Percentiles rank a stretch among this genome's conserved stretches.
Conservation (phyloP, 2,888 invertebrate genomes). For the Chalcosyrphus nemorum region DNA sequence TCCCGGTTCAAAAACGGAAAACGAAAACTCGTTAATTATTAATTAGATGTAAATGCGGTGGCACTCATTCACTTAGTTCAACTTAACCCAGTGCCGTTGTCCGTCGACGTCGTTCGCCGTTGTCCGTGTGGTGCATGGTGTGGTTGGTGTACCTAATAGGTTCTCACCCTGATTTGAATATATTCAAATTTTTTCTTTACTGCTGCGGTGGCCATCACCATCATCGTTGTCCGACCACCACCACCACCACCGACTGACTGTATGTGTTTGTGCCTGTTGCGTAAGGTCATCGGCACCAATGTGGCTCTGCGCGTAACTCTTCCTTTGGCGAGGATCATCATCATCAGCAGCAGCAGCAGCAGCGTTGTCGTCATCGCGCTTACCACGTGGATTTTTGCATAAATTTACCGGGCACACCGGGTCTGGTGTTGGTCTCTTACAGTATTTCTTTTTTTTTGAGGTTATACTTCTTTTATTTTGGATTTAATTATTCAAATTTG, state of each 20-base stretch:
- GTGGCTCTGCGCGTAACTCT: constrained; percentile 35
- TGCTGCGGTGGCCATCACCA: constrained; percentile 55
- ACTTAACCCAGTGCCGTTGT: constrained; percentile 1
- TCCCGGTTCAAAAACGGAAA: constrained; percentile 32
- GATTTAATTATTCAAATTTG: constrained; percentile 73
- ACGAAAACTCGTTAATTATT: constrained; percentile 72
- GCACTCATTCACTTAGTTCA: constrained; percentile 51
- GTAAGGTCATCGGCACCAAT: constrained; percentile 68
- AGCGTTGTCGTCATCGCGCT: constrained; percentile 9
- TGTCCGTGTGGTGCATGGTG: background rate
- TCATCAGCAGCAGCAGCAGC: constrained; percentile 24
- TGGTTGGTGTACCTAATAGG: constrained; percentile 57
- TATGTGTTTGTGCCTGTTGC: constrained; percentile 59
- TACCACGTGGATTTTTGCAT: constrained; percentile 73
- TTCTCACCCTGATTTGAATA: constrained; percentile 73
- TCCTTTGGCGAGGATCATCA: constrained; percentile 68
- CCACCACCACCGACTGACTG: no score
- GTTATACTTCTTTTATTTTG: constrained; percentile 52
- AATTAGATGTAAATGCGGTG: constrained; percentile 71
- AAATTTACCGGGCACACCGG: constrained; percentile 70
- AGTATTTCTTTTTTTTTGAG: no score
- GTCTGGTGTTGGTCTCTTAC: constrained; percentile 58
- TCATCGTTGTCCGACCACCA: constrained; percentile 23
- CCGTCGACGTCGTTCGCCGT: no score
- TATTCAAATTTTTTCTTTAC: constrained; percentile 70